Conservation (phyloP, 2,113 vertebrate genomes). For the Calonectris borealis region DNA sequence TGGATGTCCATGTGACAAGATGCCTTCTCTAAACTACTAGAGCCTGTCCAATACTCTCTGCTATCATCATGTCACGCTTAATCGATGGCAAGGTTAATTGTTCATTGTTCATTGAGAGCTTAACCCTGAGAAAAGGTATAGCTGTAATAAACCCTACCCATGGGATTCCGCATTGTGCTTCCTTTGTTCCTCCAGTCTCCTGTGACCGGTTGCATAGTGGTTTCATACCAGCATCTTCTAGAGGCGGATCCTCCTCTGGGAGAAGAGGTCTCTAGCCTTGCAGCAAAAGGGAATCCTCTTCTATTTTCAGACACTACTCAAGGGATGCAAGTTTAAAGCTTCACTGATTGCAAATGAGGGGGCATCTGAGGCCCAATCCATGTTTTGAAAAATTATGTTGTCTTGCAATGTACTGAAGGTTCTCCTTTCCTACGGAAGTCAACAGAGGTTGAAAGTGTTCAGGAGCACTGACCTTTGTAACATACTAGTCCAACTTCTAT, state of each 20-base stretch:
- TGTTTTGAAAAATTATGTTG: neutral
- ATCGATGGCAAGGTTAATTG: neutral
- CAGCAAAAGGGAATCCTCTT: neutral
- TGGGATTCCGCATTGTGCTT: neutral
- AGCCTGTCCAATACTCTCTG: neutral
- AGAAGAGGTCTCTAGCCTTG: neutral
- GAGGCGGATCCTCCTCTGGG: neutral
- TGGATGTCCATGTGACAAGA: neutral
- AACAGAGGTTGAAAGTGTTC: neutral
- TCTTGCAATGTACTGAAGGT: neutral
- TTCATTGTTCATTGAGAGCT: slow-evolving; percentile 15
- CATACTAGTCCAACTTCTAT: neutral
- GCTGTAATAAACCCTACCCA: neutral
- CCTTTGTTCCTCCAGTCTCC: neutral
- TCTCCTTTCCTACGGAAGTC: neutral
- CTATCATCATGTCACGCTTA: neutral
- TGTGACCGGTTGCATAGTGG: neutral
- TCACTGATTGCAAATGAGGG: neutral
- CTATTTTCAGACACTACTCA: neutral
- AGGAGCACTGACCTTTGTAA: neutral
- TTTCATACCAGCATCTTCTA: neutral
- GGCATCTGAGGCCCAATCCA: neutral
- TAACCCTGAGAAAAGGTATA: neutral
- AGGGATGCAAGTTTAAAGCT: neutral
- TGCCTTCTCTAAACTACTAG: neutral